Conservation (phyloP, 2,797 vertebrate species). For the Catharus ustulatus region DNA sequence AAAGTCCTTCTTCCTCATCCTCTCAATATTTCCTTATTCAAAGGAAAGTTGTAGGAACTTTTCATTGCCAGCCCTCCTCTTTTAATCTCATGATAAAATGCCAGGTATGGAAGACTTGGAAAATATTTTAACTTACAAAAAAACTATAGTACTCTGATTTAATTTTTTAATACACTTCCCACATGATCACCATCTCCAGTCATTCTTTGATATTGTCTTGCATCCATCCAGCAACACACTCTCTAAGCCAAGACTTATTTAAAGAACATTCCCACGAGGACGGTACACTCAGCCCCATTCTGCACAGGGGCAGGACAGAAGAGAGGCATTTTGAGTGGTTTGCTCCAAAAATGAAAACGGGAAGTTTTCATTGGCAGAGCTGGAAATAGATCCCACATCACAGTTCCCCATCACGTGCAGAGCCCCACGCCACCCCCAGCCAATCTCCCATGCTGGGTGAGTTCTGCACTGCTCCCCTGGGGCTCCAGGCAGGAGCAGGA, state of each 20-base stretch:
- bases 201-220: background rate
- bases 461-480: background rate
- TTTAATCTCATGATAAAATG: constrained; percentile 13
- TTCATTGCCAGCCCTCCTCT: background rate
- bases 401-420: background rate
- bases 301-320: background rate
- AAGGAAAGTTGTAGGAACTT: background rate
- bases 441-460: background rate
- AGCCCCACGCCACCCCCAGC: background rate
- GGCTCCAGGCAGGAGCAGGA: background rate
- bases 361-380: background rate
- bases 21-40: background rate
- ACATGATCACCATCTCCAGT: background rate
- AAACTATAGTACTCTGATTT: background rate
- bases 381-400: constrained; percentile 3
- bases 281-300: background rate
- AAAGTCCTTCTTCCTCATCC: background rate
- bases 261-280: background rate
- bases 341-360: background rate
- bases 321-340: background rate
- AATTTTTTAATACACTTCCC: background rate
- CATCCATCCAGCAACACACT: background rate
- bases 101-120: background rate
- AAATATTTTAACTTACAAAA: background rate
- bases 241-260: background rate